Percentiles rank a stretch among this genome's conserved stretches.
phyloP scores from a whole-genome alignment of 2,113 vertebrate species.

The Otolemur garnettii region DNA sequence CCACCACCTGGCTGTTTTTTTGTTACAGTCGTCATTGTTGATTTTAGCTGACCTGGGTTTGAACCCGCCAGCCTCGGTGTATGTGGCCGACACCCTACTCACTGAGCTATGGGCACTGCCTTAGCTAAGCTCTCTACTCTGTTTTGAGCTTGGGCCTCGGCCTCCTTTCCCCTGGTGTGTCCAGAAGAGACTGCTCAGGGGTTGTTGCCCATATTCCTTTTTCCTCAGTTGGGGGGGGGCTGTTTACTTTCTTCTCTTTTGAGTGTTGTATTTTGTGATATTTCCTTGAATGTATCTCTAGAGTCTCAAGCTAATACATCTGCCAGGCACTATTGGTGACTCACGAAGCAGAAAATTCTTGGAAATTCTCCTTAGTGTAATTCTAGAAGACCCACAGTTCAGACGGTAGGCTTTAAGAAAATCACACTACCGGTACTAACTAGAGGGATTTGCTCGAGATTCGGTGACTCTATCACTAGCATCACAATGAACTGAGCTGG shows the following conservation, averaged over 20 bases:
- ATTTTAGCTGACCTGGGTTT: too few species aligned
- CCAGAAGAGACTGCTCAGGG: neutral
- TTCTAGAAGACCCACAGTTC: slow-evolving; percentile 5
- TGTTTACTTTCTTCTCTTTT: neutral
- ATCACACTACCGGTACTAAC: neutral
- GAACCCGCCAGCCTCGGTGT: too few species aligned
- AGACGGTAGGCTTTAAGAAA: slow-evolving; percentile 7
- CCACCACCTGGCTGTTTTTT: too few species aligned
- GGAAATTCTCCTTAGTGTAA: neutral
- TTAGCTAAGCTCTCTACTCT: neutral
- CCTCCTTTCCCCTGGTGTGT: neutral
- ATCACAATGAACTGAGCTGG: neutral
- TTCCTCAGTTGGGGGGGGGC: neutral
- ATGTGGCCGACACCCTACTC: too few species aligned
- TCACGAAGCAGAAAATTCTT: slow-evolving; percentile 10
- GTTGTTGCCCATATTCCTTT: neutral
- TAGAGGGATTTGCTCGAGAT: neutral
- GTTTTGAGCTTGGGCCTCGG: neutral
- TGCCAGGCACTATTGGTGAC: slow-evolving; percentile 4
- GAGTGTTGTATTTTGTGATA: neutral
- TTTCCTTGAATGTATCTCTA: neutral
- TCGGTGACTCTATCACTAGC: neutral
- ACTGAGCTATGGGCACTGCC: too few species aligned
- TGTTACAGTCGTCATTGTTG: too few species aligned
- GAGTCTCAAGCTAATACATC: slow-evolving; percentile 1